Evolutionary conservation across 2,888 invertebrate species (phyloP).

Genomic region (Eupithecia insigniata): DNA sequence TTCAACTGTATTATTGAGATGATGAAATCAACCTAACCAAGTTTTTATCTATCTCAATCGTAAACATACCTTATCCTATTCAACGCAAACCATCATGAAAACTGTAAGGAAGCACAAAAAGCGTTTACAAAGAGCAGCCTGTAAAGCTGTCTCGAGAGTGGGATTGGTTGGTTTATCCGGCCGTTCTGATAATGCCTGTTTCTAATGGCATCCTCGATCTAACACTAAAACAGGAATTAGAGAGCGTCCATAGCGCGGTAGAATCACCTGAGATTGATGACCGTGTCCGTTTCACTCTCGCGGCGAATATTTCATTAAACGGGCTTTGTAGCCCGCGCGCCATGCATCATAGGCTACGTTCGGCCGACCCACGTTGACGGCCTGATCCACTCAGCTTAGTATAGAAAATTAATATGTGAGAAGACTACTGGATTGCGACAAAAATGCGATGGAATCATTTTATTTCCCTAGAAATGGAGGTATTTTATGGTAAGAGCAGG

Average conservation of each 20-base stretch:
- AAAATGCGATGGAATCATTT: slow-evolving; percentile 43
- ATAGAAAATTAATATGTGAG: slow-evolving; percentile 75
- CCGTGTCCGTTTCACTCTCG: slow-evolving; percentile 72
- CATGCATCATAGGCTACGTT: slow-evolving; percentile 78
- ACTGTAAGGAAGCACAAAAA: not conserved
- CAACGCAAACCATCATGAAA: not conserved
- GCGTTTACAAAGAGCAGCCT: not conserved
- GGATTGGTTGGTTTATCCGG: slow-evolving; percentile 3
- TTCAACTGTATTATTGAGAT: not conserved
- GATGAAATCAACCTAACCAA: not conserved
- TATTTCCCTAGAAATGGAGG: not conserved
- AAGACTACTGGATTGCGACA: slow-evolving; percentile 62
- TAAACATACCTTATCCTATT: not conserved
- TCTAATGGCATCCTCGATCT: slow-evolving; percentile 26
- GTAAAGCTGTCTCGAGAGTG: slow-evolving; percentile 3
- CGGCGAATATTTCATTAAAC: slow-evolving; percentile 80
- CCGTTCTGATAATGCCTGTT: slow-evolving; percentile 14
- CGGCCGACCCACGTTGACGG: slow-evolving; percentile 70
- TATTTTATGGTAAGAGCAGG: not conserved
- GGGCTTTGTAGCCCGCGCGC: slow-evolving; percentile 68
- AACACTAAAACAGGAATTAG: slow-evolving; percentile 48
- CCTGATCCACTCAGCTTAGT: slow-evolving; percentile 77
- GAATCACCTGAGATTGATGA: slow-evolving; percentile 77
- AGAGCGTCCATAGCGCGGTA: slow-evolving; percentile 56
- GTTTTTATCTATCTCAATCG: not conserved